Percentiles rank a stretch among this genome's conserved stretches.
Conservation (phyloP, 2,113 vertebrate species). For the Pitta sordida region DNA sequence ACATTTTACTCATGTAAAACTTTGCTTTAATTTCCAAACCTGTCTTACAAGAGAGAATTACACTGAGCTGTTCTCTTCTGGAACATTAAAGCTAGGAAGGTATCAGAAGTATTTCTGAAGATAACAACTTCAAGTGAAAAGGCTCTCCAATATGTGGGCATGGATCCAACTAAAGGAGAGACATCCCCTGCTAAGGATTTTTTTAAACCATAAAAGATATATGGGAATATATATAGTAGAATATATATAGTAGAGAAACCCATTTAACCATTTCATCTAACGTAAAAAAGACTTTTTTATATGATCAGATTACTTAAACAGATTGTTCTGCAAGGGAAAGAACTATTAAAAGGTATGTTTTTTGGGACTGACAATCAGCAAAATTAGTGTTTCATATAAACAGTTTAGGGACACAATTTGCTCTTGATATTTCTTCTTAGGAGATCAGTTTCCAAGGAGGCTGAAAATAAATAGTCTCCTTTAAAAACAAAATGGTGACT, state of each 20-base stretch:
- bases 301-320: conserved; percentile 33
- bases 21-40: conserved; percentile 31
- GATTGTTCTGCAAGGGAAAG: conserved; percentile 21
- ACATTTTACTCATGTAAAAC: not conserved
- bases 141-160: not conserved
- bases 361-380: conserved; percentile 37
- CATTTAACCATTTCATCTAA: not conserved
- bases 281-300: conserved; percentile 1
- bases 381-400: conserved; percentile 38
- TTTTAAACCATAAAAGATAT: not conserved
- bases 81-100: conserved; percentile 3
- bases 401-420: conserved; percentile 29
- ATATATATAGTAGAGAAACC: not conserved
- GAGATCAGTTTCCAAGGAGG: not conserved
- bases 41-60: conserved; percentile 24
- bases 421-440: conserved; percentile 3
- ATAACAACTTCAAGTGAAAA: conserved; percentile 27
- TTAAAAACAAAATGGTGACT: conserved; percentile 24
- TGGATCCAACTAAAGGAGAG: conserved; percentile 27
- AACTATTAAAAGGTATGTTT: conserved; percentile 6
- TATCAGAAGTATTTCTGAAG: conserved; percentile 8
- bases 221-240: too few relatives aligned
- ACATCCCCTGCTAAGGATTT: not conserved
- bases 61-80: not conserved
- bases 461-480: conserved; percentile 29